Evolutionary conservation across 1,140 invertebrate species (phyloP), one percentile per base, ranked within the genome.

Genomic region (Formica selysi): DNA sequence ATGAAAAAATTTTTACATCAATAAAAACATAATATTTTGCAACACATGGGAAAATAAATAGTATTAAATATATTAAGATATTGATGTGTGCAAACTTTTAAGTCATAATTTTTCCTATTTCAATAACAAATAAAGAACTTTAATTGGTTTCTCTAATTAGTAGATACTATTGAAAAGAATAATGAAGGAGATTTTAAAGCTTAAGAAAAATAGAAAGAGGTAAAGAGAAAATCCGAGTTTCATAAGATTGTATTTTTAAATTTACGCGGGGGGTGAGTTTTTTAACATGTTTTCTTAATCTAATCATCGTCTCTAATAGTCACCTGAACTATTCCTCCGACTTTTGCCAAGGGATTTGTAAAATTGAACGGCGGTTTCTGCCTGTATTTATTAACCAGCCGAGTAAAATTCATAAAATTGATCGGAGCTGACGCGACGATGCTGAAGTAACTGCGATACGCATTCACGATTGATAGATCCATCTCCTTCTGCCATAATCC

Each of bases 361-460:
- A 98, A 98, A 94, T 97, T 97, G 93, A 99, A 99, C 0, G 98
- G 98, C 8, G 97, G 97, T 89, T 96, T 95, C 91, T 98, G 96
- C 93, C 98, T 96, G 91, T 98, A 97, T 84, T 96, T 95, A 93
- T 98, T 98, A 41, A 98, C 97, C 91, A 97, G 95, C 22, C 93
- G 94, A 0, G 97, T 97, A 92, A 98, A 98, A 78, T 96, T 96
- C n/a, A 96, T 96, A 89, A 97, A 98, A 6, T 97, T 96, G 5
- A 96, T 95, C 0, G 97, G 96, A 1, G 97, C 96, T 0, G 97
- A 97, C 1, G 97, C 97, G 1, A 97, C 96, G 2, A 98, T 96
- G 13, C 97, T 98, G 73, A 98, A 95, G 93, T 97, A 98, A 84
- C 96, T 97, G 64, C 96, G 96, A 92, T 98, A 98, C 1, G 97